phyloP scores from a whole-genome alignment of 2,797 vertebrate genomes.

The Podarcis siculus region DNA sequence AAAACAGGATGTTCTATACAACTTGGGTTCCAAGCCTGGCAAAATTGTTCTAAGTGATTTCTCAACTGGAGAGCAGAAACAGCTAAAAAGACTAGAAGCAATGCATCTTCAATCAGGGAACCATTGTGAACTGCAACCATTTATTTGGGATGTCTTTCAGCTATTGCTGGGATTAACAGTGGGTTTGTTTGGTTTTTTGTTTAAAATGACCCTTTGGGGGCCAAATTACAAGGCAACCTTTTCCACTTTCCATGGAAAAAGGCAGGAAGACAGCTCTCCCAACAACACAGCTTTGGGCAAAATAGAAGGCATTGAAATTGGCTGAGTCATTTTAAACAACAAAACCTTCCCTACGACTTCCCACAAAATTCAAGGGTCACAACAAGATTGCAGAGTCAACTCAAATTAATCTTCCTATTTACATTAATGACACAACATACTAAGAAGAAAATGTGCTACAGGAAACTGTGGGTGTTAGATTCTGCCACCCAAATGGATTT shows the following conservation, averaged over 20 bases:
- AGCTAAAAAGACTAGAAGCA: background rate
- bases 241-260: background rate
- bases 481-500: background rate
- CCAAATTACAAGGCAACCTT: background rate
- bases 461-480: background rate
- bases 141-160: background rate
- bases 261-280: background rate
- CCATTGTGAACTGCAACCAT: background rate
- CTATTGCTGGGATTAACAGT: background rate
- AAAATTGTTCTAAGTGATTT: background rate
- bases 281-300: background rate
- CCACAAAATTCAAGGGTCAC: background rate
- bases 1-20: background rate
- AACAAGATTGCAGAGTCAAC: background rate
- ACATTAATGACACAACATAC: background rate
- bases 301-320: background rate
- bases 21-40: background rate
- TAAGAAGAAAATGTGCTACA: background rate
- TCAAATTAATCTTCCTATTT: no score
- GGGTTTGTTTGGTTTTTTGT: background rate
- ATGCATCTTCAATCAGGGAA: background rate
- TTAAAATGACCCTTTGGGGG: background rate
- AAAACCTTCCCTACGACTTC: background rate
- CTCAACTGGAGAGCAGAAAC: background rate
- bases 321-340: background rate